A percentile compares a stretch with the other conserved stretches of the same genome.
phyloP scores from a whole-genome alignment of 2,797 vertebrate genomes.

The Peromyscus eremicus region DNA sequence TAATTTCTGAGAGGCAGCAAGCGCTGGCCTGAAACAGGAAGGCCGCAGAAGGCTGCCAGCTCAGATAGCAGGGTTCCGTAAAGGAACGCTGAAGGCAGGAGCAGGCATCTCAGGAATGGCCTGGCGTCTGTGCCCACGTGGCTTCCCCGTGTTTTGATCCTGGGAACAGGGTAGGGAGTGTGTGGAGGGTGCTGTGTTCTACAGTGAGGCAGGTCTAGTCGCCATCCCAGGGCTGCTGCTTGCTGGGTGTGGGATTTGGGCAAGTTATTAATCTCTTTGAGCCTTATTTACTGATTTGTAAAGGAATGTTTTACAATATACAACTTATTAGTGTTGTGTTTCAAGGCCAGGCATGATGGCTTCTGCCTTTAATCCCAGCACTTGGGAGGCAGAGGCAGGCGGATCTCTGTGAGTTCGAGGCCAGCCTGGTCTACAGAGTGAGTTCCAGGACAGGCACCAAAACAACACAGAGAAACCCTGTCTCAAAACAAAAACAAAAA shows the following conservation, averaged over 20 bases:
- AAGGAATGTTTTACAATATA: neutral
- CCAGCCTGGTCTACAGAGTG: neutral
- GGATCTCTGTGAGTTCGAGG: neutral
- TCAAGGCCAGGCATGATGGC: neutral
- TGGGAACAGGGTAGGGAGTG: neutral
- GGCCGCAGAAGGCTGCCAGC: neutral
- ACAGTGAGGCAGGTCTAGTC: neutral
- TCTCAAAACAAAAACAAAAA: neutral
- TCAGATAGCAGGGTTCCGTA: neutral
- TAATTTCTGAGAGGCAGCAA: neutral
- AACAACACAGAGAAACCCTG: too few relatives aligned
- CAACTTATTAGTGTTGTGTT: neutral
- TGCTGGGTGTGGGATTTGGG: neutral
- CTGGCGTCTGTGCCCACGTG: neutral
- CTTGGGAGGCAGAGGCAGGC: neutral
- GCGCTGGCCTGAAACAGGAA: constrained; percentile 38
- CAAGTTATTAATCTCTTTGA: constrained; percentile 35
- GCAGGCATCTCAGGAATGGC: neutral
- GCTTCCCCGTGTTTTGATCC: neutral
- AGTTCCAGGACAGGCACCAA: too few relatives aligned
- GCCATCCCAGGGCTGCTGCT: neutral
- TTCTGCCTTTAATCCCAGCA: neutral
- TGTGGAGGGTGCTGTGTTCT: neutral
- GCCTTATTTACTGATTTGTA: neutral
- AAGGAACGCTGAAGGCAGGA: neutral